Percentiles rank a stretch among this genome's conserved stretches.
phyloP scores from a whole-genome alignment of 2,797 vertebrate genomes.

The Mormyrops boulengeri region DNA sequence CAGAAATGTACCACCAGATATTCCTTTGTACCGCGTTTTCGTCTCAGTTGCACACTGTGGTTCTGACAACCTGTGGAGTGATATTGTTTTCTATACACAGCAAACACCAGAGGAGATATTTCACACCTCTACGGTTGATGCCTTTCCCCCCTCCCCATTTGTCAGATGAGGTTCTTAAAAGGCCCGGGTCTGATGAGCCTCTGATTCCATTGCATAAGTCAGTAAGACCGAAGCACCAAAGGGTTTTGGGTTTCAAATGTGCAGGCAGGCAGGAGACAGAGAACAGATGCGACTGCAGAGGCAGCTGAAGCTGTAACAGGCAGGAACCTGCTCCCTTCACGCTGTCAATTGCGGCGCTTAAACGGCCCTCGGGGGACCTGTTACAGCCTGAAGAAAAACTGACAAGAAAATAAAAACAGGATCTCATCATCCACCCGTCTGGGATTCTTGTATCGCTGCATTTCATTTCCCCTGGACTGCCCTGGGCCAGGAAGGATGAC shows the following conservation, averaged over 20 bases:
- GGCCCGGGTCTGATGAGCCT: neutral
- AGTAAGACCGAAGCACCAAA: neutral
- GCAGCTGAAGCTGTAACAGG: neutral
- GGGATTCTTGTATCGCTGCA: neutral
- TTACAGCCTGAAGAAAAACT: neutral
- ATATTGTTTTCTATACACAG: neutral
- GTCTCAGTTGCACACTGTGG: neutral
- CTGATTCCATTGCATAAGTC: neutral
- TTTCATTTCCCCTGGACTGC: neutral
- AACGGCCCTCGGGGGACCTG: neutral
- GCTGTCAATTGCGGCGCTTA: neutral
- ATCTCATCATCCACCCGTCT: neutral
- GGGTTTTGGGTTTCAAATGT: neutral
- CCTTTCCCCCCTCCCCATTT: neutral
- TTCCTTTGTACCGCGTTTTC: neutral
- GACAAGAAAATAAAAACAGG: neutral
- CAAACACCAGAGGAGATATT: neutral
- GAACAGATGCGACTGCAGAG: neutral
- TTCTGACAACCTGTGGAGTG: neutral
- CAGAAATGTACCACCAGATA: neutral
- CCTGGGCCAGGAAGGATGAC: neutral
- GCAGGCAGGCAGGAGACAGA: neutral
- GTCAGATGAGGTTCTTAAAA: neutral
- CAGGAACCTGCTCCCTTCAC: neutral
- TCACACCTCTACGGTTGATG: neutral